A percentile compares a stretch with the other conserved stretches of the same genome.
Conservation (phyloP, 2,797 vertebrate genomes). For the Molothrus aeneus region DNA sequence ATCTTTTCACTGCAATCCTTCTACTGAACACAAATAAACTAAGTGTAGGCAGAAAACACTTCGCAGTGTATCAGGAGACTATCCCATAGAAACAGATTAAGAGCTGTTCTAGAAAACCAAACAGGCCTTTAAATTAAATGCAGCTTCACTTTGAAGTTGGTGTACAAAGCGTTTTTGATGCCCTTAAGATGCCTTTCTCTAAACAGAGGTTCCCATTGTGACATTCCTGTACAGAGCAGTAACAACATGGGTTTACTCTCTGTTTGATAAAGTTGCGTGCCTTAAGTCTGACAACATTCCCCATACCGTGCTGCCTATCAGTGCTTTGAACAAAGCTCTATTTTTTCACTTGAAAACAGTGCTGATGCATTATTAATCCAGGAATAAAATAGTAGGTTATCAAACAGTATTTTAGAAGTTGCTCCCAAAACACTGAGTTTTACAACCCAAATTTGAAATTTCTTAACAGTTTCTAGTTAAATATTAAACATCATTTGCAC, state of each 20-base stretch:
- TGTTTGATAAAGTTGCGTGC: not conserved
- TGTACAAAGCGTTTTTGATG: not conserved
- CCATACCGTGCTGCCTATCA: not conserved
- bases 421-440: not conserved
- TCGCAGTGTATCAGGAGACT: not conserved
- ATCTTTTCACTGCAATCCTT: not conserved
- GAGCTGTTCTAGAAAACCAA: not conserved
- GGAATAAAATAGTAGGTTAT: not conserved
- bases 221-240: not conserved
- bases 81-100: not conserved
- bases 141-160: slow-evolving; percentile 12
- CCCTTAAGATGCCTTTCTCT: not conserved
- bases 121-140: not conserved
- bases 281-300: not conserved
- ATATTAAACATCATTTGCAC: not conserved
- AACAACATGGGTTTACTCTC: not conserved
- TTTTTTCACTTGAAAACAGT: not conserved
- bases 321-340: not conserved
- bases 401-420: not conserved
- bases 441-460: not conserved
- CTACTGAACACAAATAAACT: not conserved
- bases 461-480: not conserved
- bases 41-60: not conserved
- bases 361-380: not conserved
- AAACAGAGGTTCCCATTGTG: slow-evolving; percentile 14